Evolutionary conservation across 2,113 vertebrate genomes (phyloP).

Genomic region (Ceyx cyanopectus): DNA sequence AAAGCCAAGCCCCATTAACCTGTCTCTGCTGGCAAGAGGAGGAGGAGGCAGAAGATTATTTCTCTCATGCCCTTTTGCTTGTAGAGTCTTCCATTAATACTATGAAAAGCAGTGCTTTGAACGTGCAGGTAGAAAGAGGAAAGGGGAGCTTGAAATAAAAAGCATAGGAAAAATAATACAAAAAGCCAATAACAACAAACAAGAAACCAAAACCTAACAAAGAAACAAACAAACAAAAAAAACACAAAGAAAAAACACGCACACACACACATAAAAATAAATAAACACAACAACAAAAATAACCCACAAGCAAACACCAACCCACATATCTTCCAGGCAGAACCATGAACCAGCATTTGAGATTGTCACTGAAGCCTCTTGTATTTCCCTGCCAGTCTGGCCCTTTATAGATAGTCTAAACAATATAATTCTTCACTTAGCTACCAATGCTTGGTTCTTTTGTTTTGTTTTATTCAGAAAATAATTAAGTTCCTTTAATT

Average conservation of each 20-base stretch:
- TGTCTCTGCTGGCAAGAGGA: background rate
- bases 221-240: too few species aligned
- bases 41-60: background rate
- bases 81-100: background rate
- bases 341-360: background rate
- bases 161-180: background rate
- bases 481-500: constrained; percentile 65
- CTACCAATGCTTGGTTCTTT: constrained; percentile 38
- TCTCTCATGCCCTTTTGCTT: background rate
- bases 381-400: constrained; percentile 24
- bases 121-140: background rate
- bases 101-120: background rate
- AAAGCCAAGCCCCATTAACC: background rate
- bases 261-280: background rate
- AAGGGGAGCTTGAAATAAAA: background rate
- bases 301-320: background rate
- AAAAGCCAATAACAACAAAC: too few species aligned
- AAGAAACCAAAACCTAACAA: background rate
- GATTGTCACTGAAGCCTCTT: background rate
- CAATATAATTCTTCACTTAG: constrained; percentile 10
- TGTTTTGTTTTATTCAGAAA: constrained; percentile 56
- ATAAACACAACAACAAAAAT: too few species aligned
- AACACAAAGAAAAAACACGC: background rate
- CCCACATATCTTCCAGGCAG: background rate
- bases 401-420: constrained; percentile 49